Base-by-base conservation (phyloP, 2,797 vertebrate species). In the Gymnothorax javanicus region DNA sequence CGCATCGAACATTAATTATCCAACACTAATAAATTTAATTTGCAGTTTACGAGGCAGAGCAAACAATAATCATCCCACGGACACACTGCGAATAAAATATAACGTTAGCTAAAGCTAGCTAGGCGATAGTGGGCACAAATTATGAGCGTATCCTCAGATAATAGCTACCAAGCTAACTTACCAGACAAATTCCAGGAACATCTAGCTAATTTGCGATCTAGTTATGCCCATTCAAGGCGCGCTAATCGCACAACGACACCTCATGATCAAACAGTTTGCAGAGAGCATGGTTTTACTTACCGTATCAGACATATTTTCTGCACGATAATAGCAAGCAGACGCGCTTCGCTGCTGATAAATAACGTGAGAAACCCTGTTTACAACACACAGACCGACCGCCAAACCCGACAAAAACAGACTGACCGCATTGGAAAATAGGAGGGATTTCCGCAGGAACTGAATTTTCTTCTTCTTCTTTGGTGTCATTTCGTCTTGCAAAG, bases 301-400 rank as follows among this genome's bases (percentile, higher is more conserved):
- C 95, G 95, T 95, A 57, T 96, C 96, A 87, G 96, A 96, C 96
- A 96, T 96, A 81, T 75, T 27, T 43, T 50, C 25, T 71, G 75
- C 83, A 58, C 23, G 88, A 71, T 23, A 15, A 57, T n/a, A 7
- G 50, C 83, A 57, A 75, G 43, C 82, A 17, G n/a, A n/a, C 27
- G 52, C 82, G 90, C 83, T 64, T 15, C 12, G 54, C 56, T 75
- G 12, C 91, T 88, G 91, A 89, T 81, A 79, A 54, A 85, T 89
- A 84, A 77, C 69, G 82, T 88, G 50, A 82, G 62, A 84, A 90
- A 87, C 58, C 93, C 94, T 8, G 43, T 27, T 83, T 84, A 59
- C 84, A 59, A 64, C 67, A 25, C 77, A 50, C 84, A 58, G 50
- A 52, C 27, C 60, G 20, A 54, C 81, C 64, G 23, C 64, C 62